phyloP scores from a whole-genome alignment of 2,797 vertebrate species.

The Anguilla pacifica region DNA sequence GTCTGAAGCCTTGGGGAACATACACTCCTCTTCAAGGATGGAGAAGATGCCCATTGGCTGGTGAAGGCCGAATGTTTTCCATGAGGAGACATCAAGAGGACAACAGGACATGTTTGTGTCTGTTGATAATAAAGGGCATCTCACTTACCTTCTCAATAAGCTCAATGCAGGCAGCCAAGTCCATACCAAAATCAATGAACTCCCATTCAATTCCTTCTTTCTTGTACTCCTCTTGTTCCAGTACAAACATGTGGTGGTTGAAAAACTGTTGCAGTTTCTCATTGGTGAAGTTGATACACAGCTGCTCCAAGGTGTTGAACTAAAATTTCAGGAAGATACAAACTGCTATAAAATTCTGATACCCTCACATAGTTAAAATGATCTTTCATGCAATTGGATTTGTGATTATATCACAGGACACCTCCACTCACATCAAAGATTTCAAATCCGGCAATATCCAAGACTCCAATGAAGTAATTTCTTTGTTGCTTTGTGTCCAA shows the following conservation, averaged over 20 bases:
- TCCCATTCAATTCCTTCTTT: constrained; percentile 74
- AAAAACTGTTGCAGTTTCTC: constrained; percentile 72
- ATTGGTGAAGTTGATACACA: constrained; percentile 69
- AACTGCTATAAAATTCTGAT: not conserved
- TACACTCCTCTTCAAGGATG: constrained; percentile 76
- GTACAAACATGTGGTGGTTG: constrained; percentile 73
- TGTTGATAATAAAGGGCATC: not conserved
- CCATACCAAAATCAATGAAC: constrained; percentile 81
- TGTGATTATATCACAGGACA: not conserved
- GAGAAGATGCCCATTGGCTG: constrained; percentile 71
- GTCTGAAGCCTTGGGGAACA: constrained; percentile 71
- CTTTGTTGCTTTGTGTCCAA: constrained; percentile 75
- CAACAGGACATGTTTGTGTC: not conserved
- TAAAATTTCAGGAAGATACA: constrained; percentile 15
- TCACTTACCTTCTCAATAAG: constrained; percentile 82
- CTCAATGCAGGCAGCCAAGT: constrained; percentile 82
- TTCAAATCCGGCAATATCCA: constrained; percentile 88
- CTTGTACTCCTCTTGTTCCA: constrained; percentile 73
- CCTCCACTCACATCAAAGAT: constrained; percentile 79
- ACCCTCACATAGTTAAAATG: not conserved
- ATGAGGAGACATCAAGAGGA: constrained; percentile 23
- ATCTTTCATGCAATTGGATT: not conserved
- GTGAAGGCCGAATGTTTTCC: constrained; percentile 74
- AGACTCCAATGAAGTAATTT: constrained; percentile 81
- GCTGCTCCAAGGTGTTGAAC: constrained; percentile 75